Percentiles rank a stretch among this genome's conserved stretches.
Evolutionary conservation across 2,888 invertebrate species (phyloP).

Genomic region (Clanis bilineata): DNA sequence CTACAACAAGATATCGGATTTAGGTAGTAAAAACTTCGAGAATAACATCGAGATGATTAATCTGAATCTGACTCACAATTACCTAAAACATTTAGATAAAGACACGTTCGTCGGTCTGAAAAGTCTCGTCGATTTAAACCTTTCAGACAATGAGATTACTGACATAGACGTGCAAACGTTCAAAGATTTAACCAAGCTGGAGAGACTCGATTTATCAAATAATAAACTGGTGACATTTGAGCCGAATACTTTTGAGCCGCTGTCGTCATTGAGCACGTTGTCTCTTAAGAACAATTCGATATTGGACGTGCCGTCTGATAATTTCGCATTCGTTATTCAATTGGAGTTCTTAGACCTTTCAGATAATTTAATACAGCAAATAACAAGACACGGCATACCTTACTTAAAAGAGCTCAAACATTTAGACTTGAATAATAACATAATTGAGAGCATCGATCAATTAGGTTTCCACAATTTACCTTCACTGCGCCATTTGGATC

Average conservation of each 20-base stretch:
- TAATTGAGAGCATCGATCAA: slow-evolving; percentile 87
- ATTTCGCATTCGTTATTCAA: slow-evolving; percentile 84
- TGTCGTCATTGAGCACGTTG: slow-evolving; percentile 86
- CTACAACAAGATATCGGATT: slow-evolving; percentile 88
- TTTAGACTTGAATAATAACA: slow-evolving; percentile 88
- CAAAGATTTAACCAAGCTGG: slow-evolving; percentile 87
- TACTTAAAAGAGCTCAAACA: slow-evolving; percentile 86
- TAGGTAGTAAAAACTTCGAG: slow-evolving; percentile 92
- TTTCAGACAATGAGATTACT: slow-evolving; percentile 90
- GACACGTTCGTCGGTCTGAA: slow-evolving; percentile 89
- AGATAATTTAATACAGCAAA: slow-evolving; percentile 88
- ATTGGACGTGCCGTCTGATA: slow-evolving; percentile 87
- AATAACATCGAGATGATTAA: slow-evolving; percentile 87
- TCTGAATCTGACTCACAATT: slow-evolving; percentile 90
- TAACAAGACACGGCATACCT: slow-evolving; percentile 88
- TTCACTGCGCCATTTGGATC: slow-evolving; percentile 87
- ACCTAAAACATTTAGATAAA: slow-evolving; percentile 86
- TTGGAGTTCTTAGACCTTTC: slow-evolving; percentile 89
- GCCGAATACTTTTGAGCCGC: slow-evolving; percentile 86
- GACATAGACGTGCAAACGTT: slow-evolving; percentile 89
- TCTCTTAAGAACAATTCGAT: slow-evolving; percentile 90
- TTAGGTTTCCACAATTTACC: slow-evolving; percentile 89
- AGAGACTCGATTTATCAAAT: slow-evolving; percentile 88
- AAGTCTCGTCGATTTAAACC: slow-evolving; percentile 85
- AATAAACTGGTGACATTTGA: slow-evolving; percentile 89